These are phyloP conservation scores for Nymphalis urticae DNA, from an alignment of 2,888 invertebrate species.

Conservation along the genomic window DNA sequence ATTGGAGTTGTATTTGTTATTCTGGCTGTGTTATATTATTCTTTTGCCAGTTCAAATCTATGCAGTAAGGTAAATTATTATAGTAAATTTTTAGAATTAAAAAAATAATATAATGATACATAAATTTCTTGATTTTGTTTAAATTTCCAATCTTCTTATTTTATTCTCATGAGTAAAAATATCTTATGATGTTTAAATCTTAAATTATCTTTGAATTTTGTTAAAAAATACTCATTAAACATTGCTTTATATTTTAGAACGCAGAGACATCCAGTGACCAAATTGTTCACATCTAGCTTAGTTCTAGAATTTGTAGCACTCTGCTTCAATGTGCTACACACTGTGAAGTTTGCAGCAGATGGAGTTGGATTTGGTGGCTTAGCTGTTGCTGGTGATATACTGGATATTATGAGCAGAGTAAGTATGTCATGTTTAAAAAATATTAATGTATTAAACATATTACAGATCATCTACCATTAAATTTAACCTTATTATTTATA, in stretches of 20 bases:
- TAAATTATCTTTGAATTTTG: constrained; percentile 14
- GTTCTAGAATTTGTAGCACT: constrained; percentile 92
- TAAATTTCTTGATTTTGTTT: neutral
- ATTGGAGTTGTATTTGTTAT: constrained; percentile 93
- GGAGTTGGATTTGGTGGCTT: constrained; percentile 92
- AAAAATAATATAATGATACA: neutral
- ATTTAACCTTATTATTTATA: no score
- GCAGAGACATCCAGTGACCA: constrained; percentile 95
- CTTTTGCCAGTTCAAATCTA: constrained; percentile 95
- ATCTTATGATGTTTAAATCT: no score
- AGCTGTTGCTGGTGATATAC: constrained; percentile 93
- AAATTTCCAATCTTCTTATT: no score
- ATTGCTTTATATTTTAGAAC: constrained; percentile 66
- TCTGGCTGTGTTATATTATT: constrained; percentile 92
- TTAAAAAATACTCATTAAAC: neutral
- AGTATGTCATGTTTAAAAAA: constrained; percentile 49
- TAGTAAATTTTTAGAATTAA: constrained; percentile 24
- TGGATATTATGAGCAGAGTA: constrained; percentile 95
- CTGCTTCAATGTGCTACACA: constrained; percentile 92
- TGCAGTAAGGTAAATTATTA: constrained; percentile 83
- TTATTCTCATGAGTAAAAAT: no score
- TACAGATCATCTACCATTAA: no score
- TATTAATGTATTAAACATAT: neutral
- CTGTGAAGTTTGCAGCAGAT: constrained; percentile 93
- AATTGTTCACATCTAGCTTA: constrained; percentile 93